Evolutionary conservation across 2,113 vertebrate species (phyloP).

Genomic region (Promerops cafer): DNA sequence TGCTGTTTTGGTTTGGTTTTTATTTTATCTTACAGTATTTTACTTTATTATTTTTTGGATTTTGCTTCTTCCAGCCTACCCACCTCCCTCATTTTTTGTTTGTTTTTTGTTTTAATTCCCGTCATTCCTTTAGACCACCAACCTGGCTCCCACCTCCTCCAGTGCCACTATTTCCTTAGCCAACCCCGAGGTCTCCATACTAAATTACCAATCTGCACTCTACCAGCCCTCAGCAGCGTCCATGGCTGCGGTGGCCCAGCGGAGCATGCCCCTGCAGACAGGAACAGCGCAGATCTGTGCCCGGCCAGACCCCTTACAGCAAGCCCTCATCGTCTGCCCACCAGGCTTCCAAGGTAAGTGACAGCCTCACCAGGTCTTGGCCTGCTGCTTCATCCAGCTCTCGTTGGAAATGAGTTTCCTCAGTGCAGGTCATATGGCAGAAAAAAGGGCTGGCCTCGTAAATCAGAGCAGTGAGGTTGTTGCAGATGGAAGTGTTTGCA

Average conservation of each 20-base stretch:
- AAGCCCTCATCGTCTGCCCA: conserved; percentile 98
- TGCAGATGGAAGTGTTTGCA: background rate
- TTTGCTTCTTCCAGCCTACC: conserved; percentile 51
- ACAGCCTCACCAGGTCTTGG: background rate
- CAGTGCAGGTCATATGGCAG: background rate
- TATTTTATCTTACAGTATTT: conserved; percentile 13
- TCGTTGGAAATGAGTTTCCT: background rate
- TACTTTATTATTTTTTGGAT: conserved; percentile 6
- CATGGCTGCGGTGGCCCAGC: conserved; percentile 97
- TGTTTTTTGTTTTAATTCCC: conserved; percentile 83
- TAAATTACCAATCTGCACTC: conserved; percentile 98
- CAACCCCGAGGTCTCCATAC: conserved; percentile 96
- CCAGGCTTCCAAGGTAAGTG: conserved; percentile 95
- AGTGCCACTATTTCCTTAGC: conserved; percentile 96
- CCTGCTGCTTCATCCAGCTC: background rate
- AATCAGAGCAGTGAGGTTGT: background rate
- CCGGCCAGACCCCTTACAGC: conserved; percentile 97
- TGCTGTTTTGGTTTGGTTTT: background rate
- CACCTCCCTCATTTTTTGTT: conserved; percentile 75
- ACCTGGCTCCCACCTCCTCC: conserved; percentile 93
- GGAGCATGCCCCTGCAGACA: conserved; percentile 93
- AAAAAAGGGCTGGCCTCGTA: background rate
- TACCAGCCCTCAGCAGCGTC: conserved; percentile 95
- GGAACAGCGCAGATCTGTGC: conserved; percentile 92
- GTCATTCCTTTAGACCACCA: conserved; percentile 88